Percentiles rank a stretch among this genome's conserved stretches.
Evolutionary conservation across 2,888 invertebrate species (phyloP).

Genomic region (Drosophila neonasuta): DNA sequence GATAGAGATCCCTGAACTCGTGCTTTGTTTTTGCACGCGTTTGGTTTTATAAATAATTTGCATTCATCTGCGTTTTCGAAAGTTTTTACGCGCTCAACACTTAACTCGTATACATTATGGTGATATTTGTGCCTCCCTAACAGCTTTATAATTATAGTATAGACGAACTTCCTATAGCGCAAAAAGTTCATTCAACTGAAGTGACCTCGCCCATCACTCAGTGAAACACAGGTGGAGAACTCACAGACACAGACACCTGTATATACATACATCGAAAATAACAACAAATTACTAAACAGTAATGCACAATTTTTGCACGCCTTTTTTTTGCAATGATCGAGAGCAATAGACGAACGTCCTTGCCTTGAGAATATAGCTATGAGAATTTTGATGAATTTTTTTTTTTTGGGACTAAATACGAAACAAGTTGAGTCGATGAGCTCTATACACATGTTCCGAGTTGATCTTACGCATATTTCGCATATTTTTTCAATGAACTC

Average conservation of each 20-base stretch:
- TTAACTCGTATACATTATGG: slow-evolving; percentile 7
- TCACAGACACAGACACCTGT: slow-evolving; percentile 18
- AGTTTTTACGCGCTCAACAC: slow-evolving; percentile 3
- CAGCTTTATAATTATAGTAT: slow-evolving; percentile 30
- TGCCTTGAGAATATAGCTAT: slow-evolving; percentile 46
- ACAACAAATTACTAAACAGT: slow-evolving; percentile 9
- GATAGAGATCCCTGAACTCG: neutral
- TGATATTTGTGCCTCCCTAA: slow-evolving; percentile 13
- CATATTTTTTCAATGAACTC: slow-evolving; percentile 45
- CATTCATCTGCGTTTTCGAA: slow-evolving; percentile 1
- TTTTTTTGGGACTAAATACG: neutral
- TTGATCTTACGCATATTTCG: slow-evolving; percentile 44
- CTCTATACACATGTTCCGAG: slow-evolving; percentile 46
- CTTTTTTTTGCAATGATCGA: slow-evolving; percentile 19
- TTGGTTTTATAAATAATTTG: slow-evolving; percentile 4
- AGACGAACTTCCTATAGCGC: slow-evolving; percentile 43
- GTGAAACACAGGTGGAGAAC: slow-evolving; percentile 25
- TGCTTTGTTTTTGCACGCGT: neutral
- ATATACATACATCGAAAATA: slow-evolving; percentile 20
- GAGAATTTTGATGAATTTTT: neutral
- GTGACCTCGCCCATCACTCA: slow-evolving; percentile 42
- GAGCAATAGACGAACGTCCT: slow-evolving; percentile 63
- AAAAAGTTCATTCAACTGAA: slow-evolving; percentile 56
- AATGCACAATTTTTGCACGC: slow-evolving; percentile 43
- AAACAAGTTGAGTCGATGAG: slow-evolving; percentile 33